Evolutionary conservation across 2,797 vertebrate genomes (phyloP).

Genomic region (Australoheros facetus): DNA sequence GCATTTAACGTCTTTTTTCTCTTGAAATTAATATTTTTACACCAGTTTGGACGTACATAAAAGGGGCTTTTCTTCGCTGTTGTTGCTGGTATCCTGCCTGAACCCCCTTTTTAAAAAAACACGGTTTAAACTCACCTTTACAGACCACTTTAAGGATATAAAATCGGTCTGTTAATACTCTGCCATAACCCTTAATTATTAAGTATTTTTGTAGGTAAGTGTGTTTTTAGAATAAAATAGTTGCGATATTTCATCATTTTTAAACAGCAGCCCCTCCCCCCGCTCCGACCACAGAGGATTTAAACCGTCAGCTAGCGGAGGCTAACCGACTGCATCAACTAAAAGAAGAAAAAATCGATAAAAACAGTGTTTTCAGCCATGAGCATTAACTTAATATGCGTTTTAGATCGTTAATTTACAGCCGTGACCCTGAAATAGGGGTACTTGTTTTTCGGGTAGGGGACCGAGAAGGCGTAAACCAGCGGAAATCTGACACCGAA

Average conservation of each 20-base stretch:
- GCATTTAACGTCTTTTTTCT: not conserved
- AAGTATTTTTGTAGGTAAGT: not conserved
- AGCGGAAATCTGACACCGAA: slow-evolving; percentile 72
- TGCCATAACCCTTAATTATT: fast-evolving
- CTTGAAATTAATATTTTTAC: not conserved
- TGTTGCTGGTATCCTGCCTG: slow-evolving; percentile 6
- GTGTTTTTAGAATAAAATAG: not conserved
- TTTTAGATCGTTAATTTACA: slow-evolving; percentile 7
- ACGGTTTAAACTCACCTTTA: not conserved
- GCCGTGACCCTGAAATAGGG: not conserved
- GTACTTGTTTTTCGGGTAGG: slow-evolving; percentile 49
- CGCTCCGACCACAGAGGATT: slow-evolving; percentile 54
- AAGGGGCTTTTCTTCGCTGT: slow-evolving; percentile 7
- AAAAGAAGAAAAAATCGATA: not conserved
- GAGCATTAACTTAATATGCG: not conserved
- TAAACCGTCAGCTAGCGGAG: slow-evolving; percentile 42
- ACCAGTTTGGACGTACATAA: not conserved
- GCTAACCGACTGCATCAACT: not conserved
- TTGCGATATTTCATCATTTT: not conserved
- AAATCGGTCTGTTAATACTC: not conserved
- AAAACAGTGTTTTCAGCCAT: fast-evolving
- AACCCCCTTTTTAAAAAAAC: not conserved
- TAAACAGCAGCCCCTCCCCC: slow-evolving; percentile 65
- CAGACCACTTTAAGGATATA: not conserved
- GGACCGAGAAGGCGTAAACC: slow-evolving; percentile 65